Percentiles rank a stretch among this genome's conserved stretches.
phyloP scores from a whole-genome alignment of 1,140 invertebrate genomes.

The Trichogramma pretiosum region DNA sequence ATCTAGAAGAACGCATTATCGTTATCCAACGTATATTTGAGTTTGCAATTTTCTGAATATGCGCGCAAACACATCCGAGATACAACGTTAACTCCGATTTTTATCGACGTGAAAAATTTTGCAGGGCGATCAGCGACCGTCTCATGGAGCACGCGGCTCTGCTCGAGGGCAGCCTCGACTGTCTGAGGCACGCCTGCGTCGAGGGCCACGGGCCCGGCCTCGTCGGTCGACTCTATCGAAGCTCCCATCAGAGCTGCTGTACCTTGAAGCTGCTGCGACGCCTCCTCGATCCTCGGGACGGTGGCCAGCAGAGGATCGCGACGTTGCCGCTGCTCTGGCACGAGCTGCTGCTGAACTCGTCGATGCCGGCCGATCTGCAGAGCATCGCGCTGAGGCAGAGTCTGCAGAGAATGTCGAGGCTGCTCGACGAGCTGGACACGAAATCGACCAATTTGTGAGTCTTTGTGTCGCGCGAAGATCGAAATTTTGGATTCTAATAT shows the following conservation, averaged over 20 bases:
- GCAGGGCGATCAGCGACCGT: slow-evolving; percentile 27
- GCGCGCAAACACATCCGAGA: too few relatives aligned
- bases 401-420: slow-evolving; percentile 37
- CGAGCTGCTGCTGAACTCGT: slow-evolving; percentile 35
- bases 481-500: too few relatives aligned
- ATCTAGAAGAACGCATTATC: too few relatives aligned
- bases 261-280: slow-evolving; percentile 31
- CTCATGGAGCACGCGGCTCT: slow-evolving; percentile 74
- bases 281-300: too few relatives aligned
- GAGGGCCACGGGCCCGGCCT: slow-evolving; percentile 24
- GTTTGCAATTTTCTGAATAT: too few relatives aligned
- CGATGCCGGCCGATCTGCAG: slow-evolving; percentile 23
- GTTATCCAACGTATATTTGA: too few relatives aligned
- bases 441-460: slow-evolving; percentile 44
- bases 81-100: too few relatives aligned
- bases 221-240: slow-evolving; percentile 28
- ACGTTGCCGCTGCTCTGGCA: slow-evolving; percentile 36
- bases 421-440: slow-evolving; percentile 36
- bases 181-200: slow-evolving; percentile 52
- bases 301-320: slow-evolving; percentile 18
- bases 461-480: too few relatives aligned
- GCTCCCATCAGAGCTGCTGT: slow-evolving; percentile 27
- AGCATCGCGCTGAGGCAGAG: slow-evolving; percentile 25
- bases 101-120: too few relatives aligned
- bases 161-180: slow-evolving; percentile 67